A percentile compares a stretch with the other conserved stretches of the same genome.
phyloP scores from a whole-genome alignment of 2,113 vertebrate species.

The Calyptommatus sinebrachiatus region DNA sequence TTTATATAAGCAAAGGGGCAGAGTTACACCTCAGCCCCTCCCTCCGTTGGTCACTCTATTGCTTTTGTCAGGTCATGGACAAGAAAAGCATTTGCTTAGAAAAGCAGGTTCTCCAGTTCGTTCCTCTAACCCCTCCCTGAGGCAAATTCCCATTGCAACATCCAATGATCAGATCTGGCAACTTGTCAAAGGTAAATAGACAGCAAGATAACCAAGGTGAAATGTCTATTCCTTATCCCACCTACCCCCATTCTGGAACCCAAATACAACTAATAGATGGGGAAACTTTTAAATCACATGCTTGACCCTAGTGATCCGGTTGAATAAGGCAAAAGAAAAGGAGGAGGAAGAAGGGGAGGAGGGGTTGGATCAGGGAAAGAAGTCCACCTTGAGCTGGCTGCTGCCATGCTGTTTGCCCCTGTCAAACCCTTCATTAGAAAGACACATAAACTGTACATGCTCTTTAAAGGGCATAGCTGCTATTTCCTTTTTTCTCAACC shows the following conservation, averaged over 20 bases:
- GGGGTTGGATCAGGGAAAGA: too few relatives aligned
- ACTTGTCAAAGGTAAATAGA: not conserved
- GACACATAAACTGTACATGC: too few relatives aligned
- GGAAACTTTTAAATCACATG: not conserved
- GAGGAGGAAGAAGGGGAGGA: too few relatives aligned
- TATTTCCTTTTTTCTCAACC: too few relatives aligned
- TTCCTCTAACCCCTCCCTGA: not conserved
- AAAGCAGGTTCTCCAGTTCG: not conserved
- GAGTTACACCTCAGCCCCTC: not conserved
- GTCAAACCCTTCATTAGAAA: too few relatives aligned
- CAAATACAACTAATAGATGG: not conserved
- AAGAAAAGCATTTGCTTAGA: slow-evolving; percentile 18
- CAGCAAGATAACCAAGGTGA: not conserved
- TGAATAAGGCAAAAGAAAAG: too few relatives aligned
- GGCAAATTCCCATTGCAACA: slow-evolving; percentile 8
- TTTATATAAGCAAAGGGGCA: slow-evolving; percentile 16
- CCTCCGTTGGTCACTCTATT: not conserved
- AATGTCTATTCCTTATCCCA: not conserved
- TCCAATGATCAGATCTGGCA: not conserved
- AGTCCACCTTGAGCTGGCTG: too few relatives aligned
- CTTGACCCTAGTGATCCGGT: too few relatives aligned
- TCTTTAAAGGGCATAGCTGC: too few relatives aligned
- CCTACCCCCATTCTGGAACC: too few relatives aligned
- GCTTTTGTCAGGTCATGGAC: not conserved
- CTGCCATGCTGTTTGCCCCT: too few relatives aligned